Base-by-base conservation (phyloP, 2,113 vertebrate species). In the Sander lucioperca region DNA sequence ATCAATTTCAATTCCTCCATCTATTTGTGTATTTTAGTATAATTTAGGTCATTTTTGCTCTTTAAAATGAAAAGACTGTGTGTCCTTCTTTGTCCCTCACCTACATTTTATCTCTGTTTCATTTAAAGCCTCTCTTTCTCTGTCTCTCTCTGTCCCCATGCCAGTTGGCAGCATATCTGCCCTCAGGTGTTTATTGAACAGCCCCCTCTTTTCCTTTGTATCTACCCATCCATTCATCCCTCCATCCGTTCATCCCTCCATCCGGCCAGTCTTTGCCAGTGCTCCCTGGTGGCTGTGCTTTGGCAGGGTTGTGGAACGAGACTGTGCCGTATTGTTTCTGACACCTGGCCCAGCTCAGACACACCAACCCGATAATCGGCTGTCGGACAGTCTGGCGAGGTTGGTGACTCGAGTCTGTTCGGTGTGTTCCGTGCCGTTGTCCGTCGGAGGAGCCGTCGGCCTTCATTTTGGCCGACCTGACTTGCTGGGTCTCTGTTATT, bases 151-250 rank as follows among this genome's bases (percentile, higher is more conserved):
- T 85, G 70, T 89, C 80, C 57, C 19, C n/a, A 13, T 75, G 88
- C 91, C 86, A 91, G 72, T 83, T 93, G 91, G 90, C 91, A 88
- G 85, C 50, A 2, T 19, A 77, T 86, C 76, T 77, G 78, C 88
- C 92, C 90, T 93, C 91, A 90, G 89, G 92, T 93, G 92, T 93
- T 93, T 91, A 92, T 92, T 91, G 91, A 91, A 89, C 80, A 83
- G 61, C 76, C 69, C 75, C 74, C 86, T 70, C 66, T 77, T 69
- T 82, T 72, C 81, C 83, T 93, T 87, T 92, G 78, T 88, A 89
- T 85, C 78, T 56, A 19, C 73, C 80, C 74, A 78, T 88, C 79
- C 83, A 25, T 74, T 65, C 30, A 69, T 70, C 71, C 50, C 36
- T 73, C 84, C 84, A 74, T 84, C 73, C 80, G 4, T 79, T 67